phyloP scores from a whole-genome alignment of 2,888 invertebrate species.

The Nephrocerus scutellatus region DNA sequence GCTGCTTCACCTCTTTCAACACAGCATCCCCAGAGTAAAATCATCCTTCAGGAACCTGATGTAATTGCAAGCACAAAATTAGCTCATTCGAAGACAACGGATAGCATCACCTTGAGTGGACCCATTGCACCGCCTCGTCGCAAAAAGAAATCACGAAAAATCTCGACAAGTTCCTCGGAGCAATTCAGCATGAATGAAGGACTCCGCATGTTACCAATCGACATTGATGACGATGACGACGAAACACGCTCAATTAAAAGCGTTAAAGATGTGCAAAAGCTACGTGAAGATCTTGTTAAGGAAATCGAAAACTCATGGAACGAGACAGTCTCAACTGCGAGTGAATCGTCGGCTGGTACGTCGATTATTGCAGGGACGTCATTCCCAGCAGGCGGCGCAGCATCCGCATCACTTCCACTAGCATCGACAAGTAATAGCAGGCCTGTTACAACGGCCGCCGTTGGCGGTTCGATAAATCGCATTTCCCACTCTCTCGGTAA shows the following conservation, averaged over 20 bases:
- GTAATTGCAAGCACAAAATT: slow-evolving; percentile 87
- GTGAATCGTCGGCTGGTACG: slow-evolving; percentile 2
- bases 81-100: slow-evolving; percentile 47
- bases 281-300: slow-evolving; percentile 43
- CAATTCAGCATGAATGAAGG: slow-evolving; percentile 43
- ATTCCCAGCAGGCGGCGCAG: no score
- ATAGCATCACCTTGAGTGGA: slow-evolving; percentile 45
- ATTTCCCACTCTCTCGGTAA: slow-evolving; percentile 47
- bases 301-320: slow-evolving; percentile 76
- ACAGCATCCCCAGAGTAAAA: slow-evolving; percentile 21
- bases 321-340: slow-evolving; percentile 43
- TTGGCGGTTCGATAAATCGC: slow-evolving; percentile 38
- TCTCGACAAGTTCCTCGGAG: slow-evolving; percentile 44
- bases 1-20: no score
- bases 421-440: slow-evolving; percentile 36
- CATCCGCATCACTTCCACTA: slow-evolving; percentile 29
- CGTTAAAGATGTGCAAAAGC: slow-evolving; percentile 38
- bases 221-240: slow-evolving; percentile 39
- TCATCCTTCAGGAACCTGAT: slow-evolving; percentile 66
- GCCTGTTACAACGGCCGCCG: slow-evolving; percentile 34
- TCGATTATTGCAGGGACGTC: no score
- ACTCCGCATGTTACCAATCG: slow-evolving; percentile 36
- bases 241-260: slow-evolving; percentile 42
- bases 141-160: slow-evolving; percentile 57
- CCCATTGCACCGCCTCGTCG: slow-evolving; percentile 74